Evolutionary conservation across 1,140 invertebrate species (phyloP).

Genomic region (Trichogramma pretiosum): DNA sequence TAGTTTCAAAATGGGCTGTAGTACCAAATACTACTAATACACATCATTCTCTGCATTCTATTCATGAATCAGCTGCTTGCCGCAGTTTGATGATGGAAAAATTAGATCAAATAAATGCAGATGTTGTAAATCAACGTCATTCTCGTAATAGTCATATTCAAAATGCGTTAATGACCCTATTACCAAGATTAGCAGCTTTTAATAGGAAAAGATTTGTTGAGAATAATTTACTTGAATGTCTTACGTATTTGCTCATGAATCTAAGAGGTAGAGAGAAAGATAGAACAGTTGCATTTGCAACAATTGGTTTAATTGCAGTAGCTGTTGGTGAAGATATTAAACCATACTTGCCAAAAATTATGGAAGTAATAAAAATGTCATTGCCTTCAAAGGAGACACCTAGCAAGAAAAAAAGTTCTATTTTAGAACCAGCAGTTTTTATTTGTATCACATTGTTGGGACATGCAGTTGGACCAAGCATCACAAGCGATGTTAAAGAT

Average conservation of each 20-base stretch:
- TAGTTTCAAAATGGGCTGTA: conserved; percentile 47
- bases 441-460: conserved; percentile 90
- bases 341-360: conserved; percentile 70
- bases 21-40: conserved; percentile 26
- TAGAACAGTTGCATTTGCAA: conserved; percentile 75
- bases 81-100: conserved; percentile 73
- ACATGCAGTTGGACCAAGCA: conserved; percentile 69
- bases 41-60: conserved; percentile 37
- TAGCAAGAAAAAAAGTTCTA: conserved; percentile 57
- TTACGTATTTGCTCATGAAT: conserved; percentile 68
- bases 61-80: conserved; percentile 82
- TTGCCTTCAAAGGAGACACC: conserved; percentile 71
- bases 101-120: conserved; percentile 72
- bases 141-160: conserved; percentile 76
- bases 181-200: conserved; percentile 92
- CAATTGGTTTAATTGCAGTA: conserved; percentile 82
- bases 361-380: conserved; percentile 74
- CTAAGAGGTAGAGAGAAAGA: conserved; percentile 74
- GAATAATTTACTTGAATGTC: conserved; percentile 67
- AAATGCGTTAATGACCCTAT: conserved; percentile 74
- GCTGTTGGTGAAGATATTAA: conserved; percentile 71
- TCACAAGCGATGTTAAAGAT: conserved; percentile 70
- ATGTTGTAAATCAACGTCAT: conserved; percentile 69
- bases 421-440: conserved; percentile 83
- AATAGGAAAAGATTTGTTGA: conserved; percentile 72